Percentiles rank a stretch among this genome's conserved stretches.
These are phyloP conservation scores for Spinus olivaceus DNA, from an alignment of 2,797 vertebrate genomes.

Conservation along the genomic window DNA sequence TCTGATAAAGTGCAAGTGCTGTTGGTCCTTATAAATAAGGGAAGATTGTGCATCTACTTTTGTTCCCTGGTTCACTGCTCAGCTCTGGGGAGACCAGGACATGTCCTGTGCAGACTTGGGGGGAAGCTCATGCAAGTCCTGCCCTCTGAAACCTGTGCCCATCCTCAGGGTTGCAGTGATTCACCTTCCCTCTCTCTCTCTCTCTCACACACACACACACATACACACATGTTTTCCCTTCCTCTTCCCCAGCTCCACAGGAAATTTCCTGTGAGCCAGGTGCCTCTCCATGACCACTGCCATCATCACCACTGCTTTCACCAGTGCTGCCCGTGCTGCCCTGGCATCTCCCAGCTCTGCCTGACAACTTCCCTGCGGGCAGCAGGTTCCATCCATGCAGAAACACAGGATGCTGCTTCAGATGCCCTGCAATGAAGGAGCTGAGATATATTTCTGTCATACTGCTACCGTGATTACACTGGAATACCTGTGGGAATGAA, in stretches of 20 bases:
- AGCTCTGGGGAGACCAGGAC: not conserved
- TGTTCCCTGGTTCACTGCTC: not conserved
- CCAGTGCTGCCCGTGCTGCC: rapidly evolving
- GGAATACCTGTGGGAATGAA: not conserved
- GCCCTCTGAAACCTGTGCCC: not conserved
- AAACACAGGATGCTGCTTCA: not conserved
- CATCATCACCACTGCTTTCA: not conserved
- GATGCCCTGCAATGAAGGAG: not conserved
- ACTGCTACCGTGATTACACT: not conserved
- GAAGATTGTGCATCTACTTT: slow-evolving; percentile 6
- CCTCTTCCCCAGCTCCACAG: not conserved
- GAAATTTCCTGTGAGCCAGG: not conserved
- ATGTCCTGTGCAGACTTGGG: not conserved
- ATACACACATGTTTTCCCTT: rapidly evolving
- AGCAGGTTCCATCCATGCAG: not conserved
- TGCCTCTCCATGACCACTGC: not conserved
- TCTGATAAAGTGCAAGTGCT: slow-evolving; percentile 41
- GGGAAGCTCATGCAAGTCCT: not conserved
- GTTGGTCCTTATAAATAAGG: slow-evolving; percentile 31
- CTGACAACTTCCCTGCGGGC: not conserved
- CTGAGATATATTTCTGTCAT: not conserved
- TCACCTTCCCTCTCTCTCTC: not conserved
- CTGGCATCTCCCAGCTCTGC: not conserved
- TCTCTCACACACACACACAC: not conserved
- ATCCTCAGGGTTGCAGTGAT: not conserved